Percentiles rank a stretch among this genome's conserved stretches.
These are phyloP conservation scores for Invenusta paracnida DNA, from an alignment of 2,888 invertebrate genomes.

Conservation along the genomic window DNA sequence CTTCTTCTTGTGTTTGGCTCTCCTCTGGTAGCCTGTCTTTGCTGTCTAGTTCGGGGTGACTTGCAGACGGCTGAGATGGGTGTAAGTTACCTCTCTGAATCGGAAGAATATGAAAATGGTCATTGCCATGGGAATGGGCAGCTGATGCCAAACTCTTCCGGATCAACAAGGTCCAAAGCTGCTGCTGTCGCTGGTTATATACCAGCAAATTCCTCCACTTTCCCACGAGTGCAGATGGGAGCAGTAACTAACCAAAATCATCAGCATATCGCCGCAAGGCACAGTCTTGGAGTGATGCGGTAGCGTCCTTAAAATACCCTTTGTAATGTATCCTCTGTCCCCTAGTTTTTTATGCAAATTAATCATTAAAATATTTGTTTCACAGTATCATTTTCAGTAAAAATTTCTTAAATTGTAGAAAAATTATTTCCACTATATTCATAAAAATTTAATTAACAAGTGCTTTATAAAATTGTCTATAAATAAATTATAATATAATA, in stretches of 20 bases:
- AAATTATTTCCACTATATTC: no score
- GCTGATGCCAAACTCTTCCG: neutral
- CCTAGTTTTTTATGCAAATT: no score
- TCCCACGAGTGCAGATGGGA: neutral
- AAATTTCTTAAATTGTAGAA: no score
- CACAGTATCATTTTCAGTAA: no score
- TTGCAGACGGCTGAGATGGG: neutral
- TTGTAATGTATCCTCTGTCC: no score
- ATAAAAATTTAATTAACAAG: no score
- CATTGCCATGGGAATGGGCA: neutral
- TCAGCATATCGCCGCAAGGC: neutral
- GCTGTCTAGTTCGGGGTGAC: conserved; percentile 13
- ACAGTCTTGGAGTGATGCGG: neutral
- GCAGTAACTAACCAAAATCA: neutral
- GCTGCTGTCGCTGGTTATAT: neutral
- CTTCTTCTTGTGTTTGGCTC: conserved; percentile 11
- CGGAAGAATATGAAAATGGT: neutral
- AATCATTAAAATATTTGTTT: no score
- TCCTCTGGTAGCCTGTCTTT: neutral
- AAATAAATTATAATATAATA: no score
- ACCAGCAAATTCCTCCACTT: neutral
- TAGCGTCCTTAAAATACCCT: neutral
- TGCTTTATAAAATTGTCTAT: no score
- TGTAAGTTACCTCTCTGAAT: neutral
- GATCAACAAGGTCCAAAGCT: no score